Evolutionary conservation across 2,888 invertebrate species (phyloP), one percentile per base, ranked within the genome.

Genomic region (Pseudococcus longispinus): DNA sequence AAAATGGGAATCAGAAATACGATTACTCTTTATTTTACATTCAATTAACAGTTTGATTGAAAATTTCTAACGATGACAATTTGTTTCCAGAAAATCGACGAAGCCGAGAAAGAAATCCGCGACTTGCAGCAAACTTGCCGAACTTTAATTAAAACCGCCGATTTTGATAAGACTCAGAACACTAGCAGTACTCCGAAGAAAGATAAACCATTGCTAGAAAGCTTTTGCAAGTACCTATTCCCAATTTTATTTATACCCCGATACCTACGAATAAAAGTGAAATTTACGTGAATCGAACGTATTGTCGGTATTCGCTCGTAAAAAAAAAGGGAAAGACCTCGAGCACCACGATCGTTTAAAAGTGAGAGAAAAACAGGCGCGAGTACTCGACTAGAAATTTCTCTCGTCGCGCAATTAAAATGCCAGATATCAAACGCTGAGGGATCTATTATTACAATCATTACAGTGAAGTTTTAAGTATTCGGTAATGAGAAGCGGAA

Each of bases 71-170:
- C 15, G 44, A 46, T 23, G 11, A 4, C 6, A 42, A 70, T 23
- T n/a, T 84, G 2, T 86, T 70, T 85, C 84, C 55, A 93, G 92
- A 93, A 94, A 88, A 93, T 95, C 91, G 93, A 94, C 89, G 93
- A 94, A 89, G 94, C 95, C 11, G 95, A 95, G 90, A 93, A 93
- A 88, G 95, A 95, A 90, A 92, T 95, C 87, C 93, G 93, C 88
- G 92, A 92, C 46, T 91, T 95, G 88, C 95, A 95, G 91, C 93
- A 93, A 89, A 93, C 94, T 65, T 95, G 95, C 89, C 92, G 94
- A n/a, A 93, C 93, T 88, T 90, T 93, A 83, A 92, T 93, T 88
- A 91, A 92, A 88, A 93, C 93, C 0, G 92, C 93, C 29, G 74
- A 86, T 20, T 46, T 86, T n/a, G 86, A 86, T 20, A 86, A 86